Evolutionary conservation across 2,113 vertebrate genomes (phyloP).

Genomic region (Barnardius zonarius): DNA sequence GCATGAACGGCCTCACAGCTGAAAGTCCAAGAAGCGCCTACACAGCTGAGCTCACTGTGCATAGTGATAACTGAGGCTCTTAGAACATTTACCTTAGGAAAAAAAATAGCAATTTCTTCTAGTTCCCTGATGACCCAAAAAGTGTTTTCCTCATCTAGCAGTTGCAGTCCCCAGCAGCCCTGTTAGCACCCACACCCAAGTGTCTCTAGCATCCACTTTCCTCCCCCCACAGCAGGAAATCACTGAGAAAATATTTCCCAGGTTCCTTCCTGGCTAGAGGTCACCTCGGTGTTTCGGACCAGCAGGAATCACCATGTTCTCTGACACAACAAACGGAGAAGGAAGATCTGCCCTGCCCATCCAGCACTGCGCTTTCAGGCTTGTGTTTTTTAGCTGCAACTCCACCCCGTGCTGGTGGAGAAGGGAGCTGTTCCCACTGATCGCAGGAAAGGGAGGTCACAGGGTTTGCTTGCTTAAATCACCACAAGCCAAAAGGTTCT

Average conservation of each 20-base stretch:
- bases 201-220: background rate
- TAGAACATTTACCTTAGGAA: background rate
- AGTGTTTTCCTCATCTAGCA: background rate
- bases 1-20: fast-evolving
- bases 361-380: background rate
- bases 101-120: background rate
- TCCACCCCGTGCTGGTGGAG: constrained; percentile 30
- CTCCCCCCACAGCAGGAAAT: background rate
- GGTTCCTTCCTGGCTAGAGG: constrained; percentile 50
- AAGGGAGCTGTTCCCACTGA: constrained; percentile 32
- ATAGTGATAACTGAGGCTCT: background rate
- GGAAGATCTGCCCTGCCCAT: constrained; percentile 43
- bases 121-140: background rate
- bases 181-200: background rate
- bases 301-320: constrained; percentile 41
- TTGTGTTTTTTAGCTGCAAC: constrained; percentile 2
- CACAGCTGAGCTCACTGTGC: background rate
- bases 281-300: background rate
- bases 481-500: constrained; percentile 9
- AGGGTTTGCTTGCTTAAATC: constrained; percentile 41
- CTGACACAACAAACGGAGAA: constrained; percentile 20
- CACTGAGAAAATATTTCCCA: constrained; percentile 19
- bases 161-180: background rate
- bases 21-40: background rate
- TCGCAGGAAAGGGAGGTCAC: constrained; percentile 63